Conservation (phyloP, 2,797 vertebrate species). For the Leptatherina wallacei region DNA sequence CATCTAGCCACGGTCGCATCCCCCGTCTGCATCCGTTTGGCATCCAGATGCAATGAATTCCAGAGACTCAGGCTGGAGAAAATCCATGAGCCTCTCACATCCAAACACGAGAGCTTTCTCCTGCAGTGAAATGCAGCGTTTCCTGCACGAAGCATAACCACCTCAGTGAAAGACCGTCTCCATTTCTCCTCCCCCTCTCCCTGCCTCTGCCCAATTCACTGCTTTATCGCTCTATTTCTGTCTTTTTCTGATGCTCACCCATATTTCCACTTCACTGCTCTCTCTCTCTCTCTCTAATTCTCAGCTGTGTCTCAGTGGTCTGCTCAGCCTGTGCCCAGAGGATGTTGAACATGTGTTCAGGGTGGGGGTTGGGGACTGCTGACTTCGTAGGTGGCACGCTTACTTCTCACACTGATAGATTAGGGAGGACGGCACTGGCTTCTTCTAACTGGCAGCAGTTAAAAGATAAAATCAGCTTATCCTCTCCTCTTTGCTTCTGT, state of each 20-base stretch:
- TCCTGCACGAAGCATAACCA: conserved; percentile 42
- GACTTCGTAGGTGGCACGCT: conserved; percentile 77
- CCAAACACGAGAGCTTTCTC: conserved; percentile 28
- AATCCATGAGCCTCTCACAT: conserved; percentile 58
- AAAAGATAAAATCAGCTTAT: conserved; percentile 23
- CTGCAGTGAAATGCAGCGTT: conserved; percentile 13
- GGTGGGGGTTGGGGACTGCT: conserved; percentile 75
- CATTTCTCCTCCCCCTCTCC: conserved; percentile 32
- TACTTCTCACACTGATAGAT: conserved; percentile 60
- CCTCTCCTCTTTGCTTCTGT: conserved; percentile 19
- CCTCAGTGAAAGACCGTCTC: conserved; percentile 24
- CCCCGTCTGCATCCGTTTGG: conserved; percentile 36
- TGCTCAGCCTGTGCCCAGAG: conserved; percentile 72
- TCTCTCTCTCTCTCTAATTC: conserved; percentile 48
- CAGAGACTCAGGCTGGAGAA: conserved; percentile 30
- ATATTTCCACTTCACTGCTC: conserved; percentile 75
- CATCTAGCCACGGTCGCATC: conserved; percentile 46
- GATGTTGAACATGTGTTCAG: conserved; percentile 79
- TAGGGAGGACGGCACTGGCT: conserved; percentile 29
- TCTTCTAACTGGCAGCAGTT: conserved; percentile 16
- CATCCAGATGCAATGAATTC: conserved; percentile 49
- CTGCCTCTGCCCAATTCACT: conserved; percentile 62
- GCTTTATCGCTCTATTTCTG: conserved; percentile 80
- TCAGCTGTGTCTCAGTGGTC: conserved; percentile 69
- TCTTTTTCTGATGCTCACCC: conserved; percentile 75